Conservation (phyloP, 2,797 vertebrate species). For the Pangasius krempfi region DNA sequence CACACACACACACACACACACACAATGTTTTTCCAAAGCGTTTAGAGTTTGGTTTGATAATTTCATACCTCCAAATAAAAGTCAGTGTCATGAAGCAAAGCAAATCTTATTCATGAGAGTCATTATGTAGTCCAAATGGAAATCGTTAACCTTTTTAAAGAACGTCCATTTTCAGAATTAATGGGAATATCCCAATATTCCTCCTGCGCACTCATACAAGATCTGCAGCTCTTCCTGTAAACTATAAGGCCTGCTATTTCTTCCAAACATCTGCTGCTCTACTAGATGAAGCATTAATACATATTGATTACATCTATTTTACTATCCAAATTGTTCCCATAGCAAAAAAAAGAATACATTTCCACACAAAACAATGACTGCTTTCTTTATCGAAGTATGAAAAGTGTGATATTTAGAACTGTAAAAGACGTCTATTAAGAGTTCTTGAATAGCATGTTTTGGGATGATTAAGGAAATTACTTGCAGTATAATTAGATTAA, state of each 20-base stretch:
- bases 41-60: constrained; percentile 69
- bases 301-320: not conserved
- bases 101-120: not conserved
- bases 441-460: not conserved
- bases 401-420: not conserved
- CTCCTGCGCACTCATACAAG: not conserved
- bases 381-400: not conserved
- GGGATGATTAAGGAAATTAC: constrained; percentile 7
- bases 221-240: not conserved
- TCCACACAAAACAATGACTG: not conserved
- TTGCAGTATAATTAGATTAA: constrained; percentile 33
- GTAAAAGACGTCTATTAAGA: not conserved
- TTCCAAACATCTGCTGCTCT: not conserved
- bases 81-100: not conserved
- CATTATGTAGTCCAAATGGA: not conserved
- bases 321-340: not conserved
- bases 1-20: constrained; percentile 43
- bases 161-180: not conserved
- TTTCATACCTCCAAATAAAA: constrained; percentile 62
- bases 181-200: not conserved
- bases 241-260: not conserved
- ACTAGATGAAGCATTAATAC: not conserved
- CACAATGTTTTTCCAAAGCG: constrained; percentile 39
- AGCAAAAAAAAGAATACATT: not conserved
- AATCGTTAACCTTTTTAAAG: not conserved